Percentiles rank a stretch among this genome's conserved stretches.
These are phyloP conservation scores for Sussaba pulchella DNA, from an alignment of 2,888 invertebrate species.

Conservation along the genomic window DNA sequence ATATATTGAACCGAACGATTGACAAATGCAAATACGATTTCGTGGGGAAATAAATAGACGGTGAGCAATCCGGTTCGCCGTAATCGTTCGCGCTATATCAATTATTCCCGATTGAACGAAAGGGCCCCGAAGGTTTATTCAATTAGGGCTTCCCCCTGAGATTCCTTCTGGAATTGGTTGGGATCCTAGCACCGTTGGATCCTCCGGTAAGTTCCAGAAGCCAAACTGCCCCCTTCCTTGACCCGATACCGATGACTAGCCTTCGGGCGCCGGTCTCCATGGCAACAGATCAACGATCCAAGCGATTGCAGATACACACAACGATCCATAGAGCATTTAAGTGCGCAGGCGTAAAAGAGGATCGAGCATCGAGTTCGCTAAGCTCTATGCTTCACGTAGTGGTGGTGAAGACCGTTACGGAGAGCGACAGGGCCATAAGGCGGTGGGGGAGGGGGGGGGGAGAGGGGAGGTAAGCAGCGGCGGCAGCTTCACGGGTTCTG, in stretches of 20 bases:
- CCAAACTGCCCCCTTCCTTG: constrained; percentile 48
- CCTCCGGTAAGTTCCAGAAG: constrained; percentile 50
- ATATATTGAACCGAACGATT: no score
- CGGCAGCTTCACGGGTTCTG: constrained; percentile 32
- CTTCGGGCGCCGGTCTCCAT: constrained; percentile 71
- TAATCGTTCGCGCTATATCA: constrained; percentile 7
- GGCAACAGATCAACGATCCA: constrained; percentile 70
- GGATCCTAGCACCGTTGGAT: constrained; percentile 8
- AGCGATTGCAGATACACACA: constrained; percentile 32
- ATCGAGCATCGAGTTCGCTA: constrained; percentile 48
- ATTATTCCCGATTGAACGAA: constrained; percentile 47
- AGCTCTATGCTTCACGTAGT: constrained; percentile 36
- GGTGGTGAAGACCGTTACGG: constrained; percentile 55
- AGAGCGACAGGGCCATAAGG: constrained; percentile 24
- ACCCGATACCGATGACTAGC: constrained; percentile 42
- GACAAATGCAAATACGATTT: no score
- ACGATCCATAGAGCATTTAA: constrained; percentile 39
- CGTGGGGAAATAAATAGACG: no score
- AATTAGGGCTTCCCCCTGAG: constrained; percentile 44
- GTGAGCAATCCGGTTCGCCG: no score
- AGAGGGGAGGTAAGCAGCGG: background rate
- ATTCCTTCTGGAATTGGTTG: constrained; percentile 62
- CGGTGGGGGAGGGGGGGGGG: constrained; percentile 38
- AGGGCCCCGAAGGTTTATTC: constrained; percentile 44
- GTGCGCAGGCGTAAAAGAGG: constrained; percentile 40